Base-by-base conservation (phyloP, 2,113 vertebrate species). In the Grammomys surdaster region DNA sequence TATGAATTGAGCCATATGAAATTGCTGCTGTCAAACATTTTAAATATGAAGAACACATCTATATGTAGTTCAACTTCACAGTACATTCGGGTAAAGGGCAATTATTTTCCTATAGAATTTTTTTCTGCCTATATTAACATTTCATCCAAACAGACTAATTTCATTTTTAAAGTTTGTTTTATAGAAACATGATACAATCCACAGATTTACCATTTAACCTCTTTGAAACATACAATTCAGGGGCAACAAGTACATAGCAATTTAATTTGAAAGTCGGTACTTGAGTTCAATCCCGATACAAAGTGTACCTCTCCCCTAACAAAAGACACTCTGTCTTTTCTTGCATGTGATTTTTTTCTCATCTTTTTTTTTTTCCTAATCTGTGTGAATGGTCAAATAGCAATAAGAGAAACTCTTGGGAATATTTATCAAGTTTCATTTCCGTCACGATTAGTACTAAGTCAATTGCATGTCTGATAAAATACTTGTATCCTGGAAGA, bases 351-450 rank as follows among this genome's bases (percentile, higher is more conserved):
- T 1, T 78, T 65, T 89, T 51, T 5, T 28, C 16, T 73, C 60
- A 48, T 60, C 33, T 75, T 10, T 43, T 22, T 40, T 60, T 77
- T 65, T 54, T 72, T n/a, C 48, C 40, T 60, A 90, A 91, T 80
- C 85, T 46, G 48, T 69, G 19, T 60, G 46, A 89, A 75, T 60
- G 63, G 40, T 31, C 51, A 76, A 65, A 82, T 3, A 90, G 56
- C 51, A 58, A 24, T 77, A 67, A 63, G 48, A 81, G 85, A 96
- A 92, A 91, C 60, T 92, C 78, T 33, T 81, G 11, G 67, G 94
- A 97, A 93, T 90, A 82, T 94, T 82, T 91, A 91, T 97, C 95
- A 88, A 97, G 97, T 97, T 92, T 88, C 54, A 43, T 93, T 90
- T 81, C 85, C 33, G 9, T 26, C 33, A 87, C 36, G 46, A 81